Evolutionary conservation across 2,797 vertebrate genomes (phyloP).

Genomic region (Ctenopoma multispine): DNA sequence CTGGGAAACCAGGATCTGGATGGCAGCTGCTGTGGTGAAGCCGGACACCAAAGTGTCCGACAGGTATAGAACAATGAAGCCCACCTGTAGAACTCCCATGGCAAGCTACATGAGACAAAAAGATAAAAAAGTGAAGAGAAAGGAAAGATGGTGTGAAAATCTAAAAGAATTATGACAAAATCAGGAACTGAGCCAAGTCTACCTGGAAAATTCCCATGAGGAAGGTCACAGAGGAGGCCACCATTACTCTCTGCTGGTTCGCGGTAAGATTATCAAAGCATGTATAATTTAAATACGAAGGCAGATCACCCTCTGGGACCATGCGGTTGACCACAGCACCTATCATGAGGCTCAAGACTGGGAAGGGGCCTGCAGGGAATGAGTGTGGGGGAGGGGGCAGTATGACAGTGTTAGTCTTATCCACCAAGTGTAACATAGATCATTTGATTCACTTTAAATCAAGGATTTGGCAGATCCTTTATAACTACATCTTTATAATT

Average conservation of each 20-base stretch:
- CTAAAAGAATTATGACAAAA: neutral
- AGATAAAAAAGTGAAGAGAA: slow-evolving; percentile 10
- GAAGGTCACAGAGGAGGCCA: slow-evolving; percentile 90
- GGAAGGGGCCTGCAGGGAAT: slow-evolving; percentile 87
- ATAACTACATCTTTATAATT: too few relatives aligned
- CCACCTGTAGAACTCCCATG: slow-evolving; percentile 88
- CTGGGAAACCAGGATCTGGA: slow-evolving; percentile 93
- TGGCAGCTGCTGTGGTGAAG: slow-evolving; percentile 92
- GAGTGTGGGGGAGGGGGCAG: neutral
- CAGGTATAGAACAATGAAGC: slow-evolving; percentile 92
- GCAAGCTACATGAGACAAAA: slow-evolving; percentile 80
- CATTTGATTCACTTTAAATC: too few relatives aligned
- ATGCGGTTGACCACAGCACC: slow-evolving; percentile 86
- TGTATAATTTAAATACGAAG: slow-evolving; percentile 77
- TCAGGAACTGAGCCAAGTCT: neutral
- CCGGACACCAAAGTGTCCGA: slow-evolving; percentile 92
- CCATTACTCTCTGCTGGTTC: slow-evolving; percentile 82
- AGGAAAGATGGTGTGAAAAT: neutral
- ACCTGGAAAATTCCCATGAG: slow-evolving; percentile 93
- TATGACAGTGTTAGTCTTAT: neutral
- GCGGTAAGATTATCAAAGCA: slow-evolving; percentile 67
- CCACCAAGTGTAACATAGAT: neutral
- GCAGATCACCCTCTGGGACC: slow-evolving; percentile 59
- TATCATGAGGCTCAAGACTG: slow-evolving; percentile 92
- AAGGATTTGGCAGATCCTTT: too few relatives aligned